phyloP scores from a whole-genome alignment of 53 echinoderm and acorn worm genomes.

The Zoroaster sp. region DNA sequence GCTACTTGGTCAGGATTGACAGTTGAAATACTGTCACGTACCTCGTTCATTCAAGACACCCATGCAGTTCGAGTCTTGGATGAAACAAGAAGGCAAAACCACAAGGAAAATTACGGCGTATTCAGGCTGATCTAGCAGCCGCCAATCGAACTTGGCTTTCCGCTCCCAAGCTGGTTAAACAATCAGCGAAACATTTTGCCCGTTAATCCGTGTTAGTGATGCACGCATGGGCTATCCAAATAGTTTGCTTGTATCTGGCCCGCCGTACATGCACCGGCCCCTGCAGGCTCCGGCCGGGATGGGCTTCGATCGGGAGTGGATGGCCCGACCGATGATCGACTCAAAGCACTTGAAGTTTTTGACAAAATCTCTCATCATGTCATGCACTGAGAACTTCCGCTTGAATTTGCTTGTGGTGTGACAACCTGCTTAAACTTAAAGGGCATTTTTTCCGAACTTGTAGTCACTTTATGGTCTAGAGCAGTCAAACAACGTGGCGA shows the following conservation, averaged over 20 bases:
- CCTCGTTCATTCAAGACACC: too few relatives aligned
- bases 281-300: neutral
- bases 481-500: too few relatives aligned
- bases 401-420: neutral
- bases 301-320: constrained; percentile 11
- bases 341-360: constrained; percentile 10
- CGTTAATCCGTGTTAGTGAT: constrained; percentile 45
- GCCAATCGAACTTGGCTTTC: constrained; percentile 52
- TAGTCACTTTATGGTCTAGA: too few relatives aligned
- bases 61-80: too few relatives aligned
- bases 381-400: constrained; percentile 20
- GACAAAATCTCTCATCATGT: constrained; percentile 17
- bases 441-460: too few relatives aligned
- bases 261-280: neutral
- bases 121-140: neutral
- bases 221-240: constrained; percentile 47
- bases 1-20: too few relatives aligned
- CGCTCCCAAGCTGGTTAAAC: constrained; percentile 63
- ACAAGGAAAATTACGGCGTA: neutral
- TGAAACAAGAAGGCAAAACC: too few relatives aligned
- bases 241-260: neutral
- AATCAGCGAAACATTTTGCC: constrained; percentile 40
- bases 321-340: constrained; percentile 4
- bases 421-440: too few relatives aligned
- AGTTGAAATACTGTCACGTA: too few relatives aligned